Base-by-base conservation (phyloP, 2,888 invertebrate genomes). In the Drosophila ezoana region DNA sequence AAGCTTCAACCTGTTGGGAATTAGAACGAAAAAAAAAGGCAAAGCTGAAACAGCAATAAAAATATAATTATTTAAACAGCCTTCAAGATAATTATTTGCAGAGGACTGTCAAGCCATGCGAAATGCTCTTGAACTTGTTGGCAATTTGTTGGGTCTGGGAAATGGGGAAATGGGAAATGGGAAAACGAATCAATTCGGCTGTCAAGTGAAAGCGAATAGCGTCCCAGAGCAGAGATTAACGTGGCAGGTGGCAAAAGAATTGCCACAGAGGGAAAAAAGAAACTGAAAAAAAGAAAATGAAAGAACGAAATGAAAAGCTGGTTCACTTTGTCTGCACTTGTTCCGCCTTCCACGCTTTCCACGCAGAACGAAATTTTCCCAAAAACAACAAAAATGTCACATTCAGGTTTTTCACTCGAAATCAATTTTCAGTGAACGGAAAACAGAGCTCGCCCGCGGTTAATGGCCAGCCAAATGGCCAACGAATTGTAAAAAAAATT, bases 351-450 rank as follows among this genome's bases (percentile, higher is more conserved):
- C 28, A 28, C 28, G 28, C 73, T 81, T 83, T 83, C 78, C 81
- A 76, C 59, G 71, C 37, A 54, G 16, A 41, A 40, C 44, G 37
- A 37, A 44, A 38, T 57, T 75, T 79, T 75, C 83, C 71, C 28
- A 8, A 8, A 28, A 28, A 73, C 69, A 68, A 58, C 64, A 52
- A 64, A 52, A 64, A 67, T 81, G 64, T 63, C 62, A 58, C 54
- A 85, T 87, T 72, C 62, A 60, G 72, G 64, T 72, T 72, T 71
- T 64, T 51, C 68, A 52, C 61, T 67, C 56, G 64, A 68, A 72
- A 79, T 70, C 72, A 62, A 76, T 79, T 76, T 32, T 32, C 70
- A 62, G 69, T 75, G 37, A 10, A 48, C 33, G 37, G 3, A 16
- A 37, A 44, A 14, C 63, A 38, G 49, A 40, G 69, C 43, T 68